Evolutionary conservation across 2,113 vertebrate genomes (phyloP).

Genomic region (Oreotrochilus melanogaster): DNA sequence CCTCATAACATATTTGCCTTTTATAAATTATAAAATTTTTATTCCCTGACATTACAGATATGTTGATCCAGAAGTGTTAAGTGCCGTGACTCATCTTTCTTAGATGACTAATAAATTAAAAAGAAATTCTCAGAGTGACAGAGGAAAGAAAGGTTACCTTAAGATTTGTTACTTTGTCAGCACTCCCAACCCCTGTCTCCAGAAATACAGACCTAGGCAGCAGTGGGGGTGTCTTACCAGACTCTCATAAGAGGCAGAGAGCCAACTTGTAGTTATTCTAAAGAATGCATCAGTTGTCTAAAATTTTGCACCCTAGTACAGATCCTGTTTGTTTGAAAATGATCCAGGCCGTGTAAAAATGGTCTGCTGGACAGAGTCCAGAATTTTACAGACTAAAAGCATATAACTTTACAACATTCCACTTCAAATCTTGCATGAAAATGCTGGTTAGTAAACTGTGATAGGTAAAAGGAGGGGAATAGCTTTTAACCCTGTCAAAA

Average conservation of each 20-base stretch:
- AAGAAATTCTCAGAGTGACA: neutral
- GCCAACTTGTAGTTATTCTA: constrained; percentile 57
- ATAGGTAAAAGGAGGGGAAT: neutral
- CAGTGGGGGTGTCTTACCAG: constrained; percentile 20
- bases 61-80: neutral
- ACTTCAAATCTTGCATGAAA: constrained; percentile 53
- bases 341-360: constrained; percentile 34
- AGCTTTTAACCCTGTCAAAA: constrained; percentile 15
- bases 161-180: constrained; percentile 15
- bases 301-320: constrained; percentile 53
- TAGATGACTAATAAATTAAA: neutral
- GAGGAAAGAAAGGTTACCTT: neutral
- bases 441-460: constrained; percentile 17
- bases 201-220: neutral
- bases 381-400: constrained; percentile 33
- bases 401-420: constrained; percentile 39
- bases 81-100: neutral
- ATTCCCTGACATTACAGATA: neutral
- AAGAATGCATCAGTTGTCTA: constrained; percentile 63
- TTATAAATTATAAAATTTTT: neutral
- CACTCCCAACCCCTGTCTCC: neutral
- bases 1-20: neutral
- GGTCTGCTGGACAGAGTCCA: constrained; percentile 45
- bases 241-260: neutral
- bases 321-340: constrained; percentile 58